These are phyloP conservation scores for Lophochroa leadbeateri DNA, from an alignment of 2,113 vertebrate species.

Conservation along the genomic window DNA sequence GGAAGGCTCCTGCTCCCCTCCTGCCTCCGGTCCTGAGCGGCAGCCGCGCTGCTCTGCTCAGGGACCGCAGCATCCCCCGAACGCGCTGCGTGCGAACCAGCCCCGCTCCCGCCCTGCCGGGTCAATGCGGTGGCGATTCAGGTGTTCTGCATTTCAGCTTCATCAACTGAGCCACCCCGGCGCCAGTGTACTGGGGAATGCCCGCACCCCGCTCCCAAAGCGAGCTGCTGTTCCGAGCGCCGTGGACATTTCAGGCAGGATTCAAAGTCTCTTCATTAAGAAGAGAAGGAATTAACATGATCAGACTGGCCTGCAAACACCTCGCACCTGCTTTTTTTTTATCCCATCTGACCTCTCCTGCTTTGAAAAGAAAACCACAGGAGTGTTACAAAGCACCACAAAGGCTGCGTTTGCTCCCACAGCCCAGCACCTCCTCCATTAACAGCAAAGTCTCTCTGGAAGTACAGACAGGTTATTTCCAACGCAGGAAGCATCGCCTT, in stretches of 20 bases:
- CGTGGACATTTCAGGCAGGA: background rate
- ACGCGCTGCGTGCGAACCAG: background rate
- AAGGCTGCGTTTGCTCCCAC: accelerated
- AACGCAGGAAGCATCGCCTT: background rate
- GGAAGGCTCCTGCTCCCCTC: background rate
- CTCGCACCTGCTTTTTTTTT: background rate
- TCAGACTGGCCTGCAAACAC: background rate
- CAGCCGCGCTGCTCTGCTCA: background rate
- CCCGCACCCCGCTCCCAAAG: background rate
- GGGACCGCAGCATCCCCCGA: background rate
- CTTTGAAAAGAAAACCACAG: background rate
- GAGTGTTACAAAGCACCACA: background rate
- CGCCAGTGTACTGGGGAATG: accelerated
- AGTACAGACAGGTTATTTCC: background rate
- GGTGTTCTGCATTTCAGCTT: accelerated
- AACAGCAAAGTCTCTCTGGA: background rate
- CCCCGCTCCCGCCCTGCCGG: background rate
- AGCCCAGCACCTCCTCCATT: background rate
- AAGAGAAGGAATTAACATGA: background rate
- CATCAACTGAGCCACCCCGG: background rate
- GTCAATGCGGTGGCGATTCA: background rate
- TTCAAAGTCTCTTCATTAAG: background rate
- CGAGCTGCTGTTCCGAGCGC: background rate
- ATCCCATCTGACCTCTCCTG: background rate
- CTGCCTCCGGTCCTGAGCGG: background rate